Evolutionary conservation across 2,888 invertebrate species (phyloP).

Genomic region (Lingula anatina): DNA sequence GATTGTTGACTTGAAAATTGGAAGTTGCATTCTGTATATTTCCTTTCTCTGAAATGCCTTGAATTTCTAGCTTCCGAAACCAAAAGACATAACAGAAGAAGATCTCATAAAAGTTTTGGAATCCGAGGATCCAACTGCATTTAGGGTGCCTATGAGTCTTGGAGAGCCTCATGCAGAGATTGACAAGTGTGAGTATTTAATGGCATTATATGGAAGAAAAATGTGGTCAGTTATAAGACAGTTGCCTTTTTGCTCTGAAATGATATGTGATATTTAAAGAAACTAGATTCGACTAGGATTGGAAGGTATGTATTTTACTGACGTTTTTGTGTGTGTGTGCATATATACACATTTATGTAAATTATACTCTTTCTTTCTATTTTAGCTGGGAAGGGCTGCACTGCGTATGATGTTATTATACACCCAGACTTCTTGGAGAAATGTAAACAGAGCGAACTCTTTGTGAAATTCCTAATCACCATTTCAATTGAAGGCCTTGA

Average conservation of each 20-base stretch:
- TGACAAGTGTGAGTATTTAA: too few relatives aligned
- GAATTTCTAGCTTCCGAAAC: too few relatives aligned
- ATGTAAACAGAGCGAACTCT: slow-evolving; percentile 65
- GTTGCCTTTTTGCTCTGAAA: too few relatives aligned
- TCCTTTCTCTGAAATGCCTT: background rate
- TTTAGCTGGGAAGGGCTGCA: slow-evolving; percentile 64
- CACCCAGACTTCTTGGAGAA: slow-evolving; percentile 73
- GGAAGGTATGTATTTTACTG: background rate
- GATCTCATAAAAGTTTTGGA: slow-evolving; percentile 65
- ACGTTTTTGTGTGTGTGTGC: background rate
- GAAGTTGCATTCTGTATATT: background rate
- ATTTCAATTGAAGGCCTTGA: slow-evolving; percentile 74
- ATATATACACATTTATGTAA: background rate
- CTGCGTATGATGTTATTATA: slow-evolving; percentile 78
- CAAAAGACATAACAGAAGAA: slow-evolving; percentile 55
- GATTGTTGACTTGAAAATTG: background rate
- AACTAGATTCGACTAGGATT: too few relatives aligned
- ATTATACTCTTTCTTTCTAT: slow-evolving; percentile 10
- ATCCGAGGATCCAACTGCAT: slow-evolving; percentile 67
- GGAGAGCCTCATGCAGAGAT: slow-evolving; percentile 72
- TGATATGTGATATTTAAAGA: too few relatives aligned
- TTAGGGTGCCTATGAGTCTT: slow-evolving; percentile 84
- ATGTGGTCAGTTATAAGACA: too few relatives aligned
- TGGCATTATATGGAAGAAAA: too few relatives aligned
- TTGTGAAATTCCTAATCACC: slow-evolving; percentile 74